A percentile compares a stretch with the other conserved stretches of the same genome.
Evolutionary conservation across 1,140 invertebrate species (phyloP).

Genomic region (Uloborus diversus): DNA sequence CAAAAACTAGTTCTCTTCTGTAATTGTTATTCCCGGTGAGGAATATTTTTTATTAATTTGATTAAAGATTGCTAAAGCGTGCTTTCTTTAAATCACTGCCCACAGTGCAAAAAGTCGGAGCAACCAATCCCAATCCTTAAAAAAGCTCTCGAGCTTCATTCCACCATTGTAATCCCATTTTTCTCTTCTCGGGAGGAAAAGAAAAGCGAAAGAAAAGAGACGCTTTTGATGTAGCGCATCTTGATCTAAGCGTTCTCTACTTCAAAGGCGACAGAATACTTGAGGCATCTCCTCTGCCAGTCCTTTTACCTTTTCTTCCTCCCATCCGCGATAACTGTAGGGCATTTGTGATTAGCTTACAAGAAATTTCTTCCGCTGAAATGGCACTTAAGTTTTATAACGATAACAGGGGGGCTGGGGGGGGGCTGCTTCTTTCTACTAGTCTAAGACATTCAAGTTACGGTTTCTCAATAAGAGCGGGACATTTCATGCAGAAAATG

Average conservation of each 20-base stretch:
- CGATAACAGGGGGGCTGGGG: not conserved
- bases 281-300: not conserved
- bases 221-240: conserved; percentile 1
- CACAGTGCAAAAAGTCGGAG: not conserved
- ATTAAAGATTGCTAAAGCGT: not conserved
- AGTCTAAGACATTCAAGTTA: too few species aligned
- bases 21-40: not conserved
- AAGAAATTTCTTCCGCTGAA: conserved; percentile 15
- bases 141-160: not conserved
- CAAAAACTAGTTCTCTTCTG: too few species aligned
- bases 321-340: conserved; percentile 5
- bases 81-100: not conserved
- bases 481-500: too few species aligned
- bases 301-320: not conserved
- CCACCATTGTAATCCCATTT: conserved; percentile 4
- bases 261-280: conserved; percentile 28
- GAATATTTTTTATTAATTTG: not conserved
- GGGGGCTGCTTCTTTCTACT: too few species aligned
- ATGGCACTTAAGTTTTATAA: conserved; percentile 16
- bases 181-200: not conserved
- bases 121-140: not conserved
- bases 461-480: too few species aligned
- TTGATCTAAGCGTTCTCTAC: not conserved
- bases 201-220: not conserved
- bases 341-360: conserved; percentile 24